Conservation (phyloP, 2,888 invertebrate genomes). For the Erebia epiphron region DNA sequence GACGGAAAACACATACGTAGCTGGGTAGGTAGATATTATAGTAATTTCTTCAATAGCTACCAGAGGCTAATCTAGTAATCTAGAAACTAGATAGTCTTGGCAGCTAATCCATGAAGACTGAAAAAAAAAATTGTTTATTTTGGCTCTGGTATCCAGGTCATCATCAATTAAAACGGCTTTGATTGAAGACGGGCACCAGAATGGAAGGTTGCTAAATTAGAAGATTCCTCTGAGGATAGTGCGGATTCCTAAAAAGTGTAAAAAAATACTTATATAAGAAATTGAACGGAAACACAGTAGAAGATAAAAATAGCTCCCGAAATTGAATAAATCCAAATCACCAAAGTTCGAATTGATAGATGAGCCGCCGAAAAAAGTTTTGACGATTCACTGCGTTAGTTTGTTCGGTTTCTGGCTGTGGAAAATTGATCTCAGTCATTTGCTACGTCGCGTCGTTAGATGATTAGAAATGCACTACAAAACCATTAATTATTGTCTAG, state of each 20-base stretch:
- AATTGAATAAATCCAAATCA: slow-evolving; percentile 81
- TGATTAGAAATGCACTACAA: not conserved
- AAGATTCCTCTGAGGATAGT: too few species aligned
- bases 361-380: slow-evolving; percentile 69
- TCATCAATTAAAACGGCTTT: too few species aligned
- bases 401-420: slow-evolving; percentile 50
- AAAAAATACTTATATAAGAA: slow-evolving; percentile 47
- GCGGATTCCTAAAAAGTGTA: slow-evolving; percentile 7
- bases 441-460: slow-evolving; percentile 5
- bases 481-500: not conserved
- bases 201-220: not conserved
- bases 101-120: too few species aligned
- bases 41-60: too few species aligned
- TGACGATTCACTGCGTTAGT: slow-evolving; percentile 68
- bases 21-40: too few species aligned
- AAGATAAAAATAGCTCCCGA: slow-evolving; percentile 68
- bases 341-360: slow-evolving; percentile 76
- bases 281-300: slow-evolving; percentile 71
- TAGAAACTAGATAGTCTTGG: too few species aligned
- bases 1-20: too few species aligned
- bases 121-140: too few species aligned
- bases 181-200: too few species aligned
- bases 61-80: too few species aligned
- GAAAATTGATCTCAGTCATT: slow-evolving; percentile 44
- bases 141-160: too few species aligned